These are phyloP conservation scores for Amphipoea lucens DNA, from an alignment of 2,888 invertebrate genomes.

Conservation along the genomic window DNA sequence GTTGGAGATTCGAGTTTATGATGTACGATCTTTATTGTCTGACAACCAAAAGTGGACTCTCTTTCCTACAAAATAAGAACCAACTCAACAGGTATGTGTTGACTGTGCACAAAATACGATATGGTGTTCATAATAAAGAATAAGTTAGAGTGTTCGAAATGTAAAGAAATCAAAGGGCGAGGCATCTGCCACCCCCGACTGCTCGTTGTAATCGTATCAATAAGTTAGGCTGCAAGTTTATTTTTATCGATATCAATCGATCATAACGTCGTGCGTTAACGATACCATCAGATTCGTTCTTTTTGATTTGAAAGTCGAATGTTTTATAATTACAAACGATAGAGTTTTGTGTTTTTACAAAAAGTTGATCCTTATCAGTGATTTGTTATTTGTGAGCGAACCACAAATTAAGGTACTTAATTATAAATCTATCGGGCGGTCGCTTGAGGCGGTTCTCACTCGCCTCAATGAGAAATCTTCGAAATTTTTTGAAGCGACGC, in stretches of 20 bases:
- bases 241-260: conserved; percentile 77
- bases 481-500: conserved; percentile 26
- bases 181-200: conserved; percentile 84
- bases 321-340: conserved; percentile 66
- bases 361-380: conserved; percentile 65
- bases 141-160: conserved; percentile 70
- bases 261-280: conserved; percentile 70
- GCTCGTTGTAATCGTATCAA: conserved; percentile 77
- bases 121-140: conserved; percentile 72
- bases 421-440: conserved; percentile 58
- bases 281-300: conserved; percentile 61
- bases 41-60: conserved; percentile 51
- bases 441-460: conserved; percentile 65
- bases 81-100: conserved; percentile 14
- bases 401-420: conserved; percentile 67
- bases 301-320: conserved; percentile 61
- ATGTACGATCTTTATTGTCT: conserved; percentile 67
- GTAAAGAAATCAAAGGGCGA: conserved; percentile 70
- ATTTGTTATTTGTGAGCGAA: conserved; percentile 69
- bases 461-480: conserved; percentile 52
- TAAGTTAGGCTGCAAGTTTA: conserved; percentile 72
- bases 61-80: conserved; percentile 28
- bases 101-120: conserved; percentile 60
- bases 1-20: conserved; percentile 76
- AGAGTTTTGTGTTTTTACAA: conserved; percentile 55